These are phyloP conservation scores for Lordiphosa mommai DNA, from an alignment of 1,140 invertebrate species.

Conservation along the genomic window DNA sequence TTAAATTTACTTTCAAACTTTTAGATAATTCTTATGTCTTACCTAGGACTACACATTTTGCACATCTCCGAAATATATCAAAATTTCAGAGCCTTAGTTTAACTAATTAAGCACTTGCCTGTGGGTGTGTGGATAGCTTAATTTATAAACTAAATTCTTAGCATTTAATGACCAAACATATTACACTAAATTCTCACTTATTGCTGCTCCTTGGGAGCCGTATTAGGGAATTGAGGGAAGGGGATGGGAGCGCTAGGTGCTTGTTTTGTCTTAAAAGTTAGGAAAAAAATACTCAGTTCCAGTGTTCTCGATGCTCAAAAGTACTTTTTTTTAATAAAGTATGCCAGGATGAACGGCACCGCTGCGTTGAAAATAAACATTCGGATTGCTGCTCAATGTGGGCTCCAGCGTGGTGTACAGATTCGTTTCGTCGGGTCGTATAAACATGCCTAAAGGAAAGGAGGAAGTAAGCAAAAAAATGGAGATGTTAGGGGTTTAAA, in stretches of 20 bases:
- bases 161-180: conserved; percentile 62
- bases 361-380: conserved; percentile 90
- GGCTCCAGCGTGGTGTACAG: conserved; percentile 90
- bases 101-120: conserved; percentile 7
- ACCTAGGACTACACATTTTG: conserved; percentile 38
- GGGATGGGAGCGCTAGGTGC: not conserved
- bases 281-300: conserved; percentile 74
- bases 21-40: conserved; percentile 15
- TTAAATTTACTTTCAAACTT: not conserved
- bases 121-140: conserved; percentile 4
- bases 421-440: conserved; percentile 88
- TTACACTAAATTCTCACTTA: conserved; percentile 52
- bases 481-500: not conserved
- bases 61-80: conserved; percentile 19
- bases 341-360: conserved; percentile 88
- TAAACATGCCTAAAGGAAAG: conserved; percentile 83
- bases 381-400: conserved; percentile 90
- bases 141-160: conserved; percentile 45
- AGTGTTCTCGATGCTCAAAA: conserved; percentile 60
- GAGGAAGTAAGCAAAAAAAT: not conserved
- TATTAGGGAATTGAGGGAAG: conserved; percentile 21
- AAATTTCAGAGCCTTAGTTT: conserved; percentile 26
- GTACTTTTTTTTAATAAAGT: conserved; percentile 84
- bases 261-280: conserved; percentile 13
- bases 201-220: conserved; percentile 73